Conservation (phyloP, 2,797 vertebrate species). For the Neosilurus mollespiculum region DNA sequence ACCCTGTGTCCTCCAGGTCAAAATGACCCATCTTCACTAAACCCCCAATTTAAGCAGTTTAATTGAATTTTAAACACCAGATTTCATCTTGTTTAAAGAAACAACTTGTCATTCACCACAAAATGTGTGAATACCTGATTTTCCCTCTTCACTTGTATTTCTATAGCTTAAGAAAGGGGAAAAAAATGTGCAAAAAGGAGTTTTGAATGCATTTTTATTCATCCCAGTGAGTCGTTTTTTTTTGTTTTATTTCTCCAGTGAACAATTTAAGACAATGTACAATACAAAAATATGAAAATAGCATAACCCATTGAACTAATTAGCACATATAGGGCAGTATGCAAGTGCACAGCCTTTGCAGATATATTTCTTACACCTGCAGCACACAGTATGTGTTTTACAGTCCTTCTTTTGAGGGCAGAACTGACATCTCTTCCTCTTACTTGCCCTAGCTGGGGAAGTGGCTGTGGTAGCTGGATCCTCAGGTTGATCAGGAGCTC, state of each 20-base stretch:
- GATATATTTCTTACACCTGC: conserved; percentile 20
- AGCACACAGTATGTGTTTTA: conserved; percentile 8
- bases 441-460: background rate
- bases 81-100: too few relatives aligned
- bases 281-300: background rate
- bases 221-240: too few relatives aligned
- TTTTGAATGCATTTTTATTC: background rate
- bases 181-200: too few relatives aligned
- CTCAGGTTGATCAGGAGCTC: background rate
- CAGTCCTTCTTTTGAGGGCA: background rate
- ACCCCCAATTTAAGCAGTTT: too few relatives aligned
- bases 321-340: background rate
- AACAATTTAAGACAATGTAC: background rate
- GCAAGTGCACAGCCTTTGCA: background rate
- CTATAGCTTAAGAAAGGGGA: too few relatives aligned
- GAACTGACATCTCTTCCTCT: background rate
- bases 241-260: background rate
- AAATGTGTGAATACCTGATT: background rate
- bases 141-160: background rate
- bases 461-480: background rate
- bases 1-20: too few relatives aligned
- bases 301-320: background rate
- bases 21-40: too few relatives aligned
- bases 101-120: too few relatives aligned
- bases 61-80: too few relatives aligned